Evolutionary conservation across 2,797 vertebrate species (phyloP).

Genomic region (Lutjanus argentimaculatus): DNA sequence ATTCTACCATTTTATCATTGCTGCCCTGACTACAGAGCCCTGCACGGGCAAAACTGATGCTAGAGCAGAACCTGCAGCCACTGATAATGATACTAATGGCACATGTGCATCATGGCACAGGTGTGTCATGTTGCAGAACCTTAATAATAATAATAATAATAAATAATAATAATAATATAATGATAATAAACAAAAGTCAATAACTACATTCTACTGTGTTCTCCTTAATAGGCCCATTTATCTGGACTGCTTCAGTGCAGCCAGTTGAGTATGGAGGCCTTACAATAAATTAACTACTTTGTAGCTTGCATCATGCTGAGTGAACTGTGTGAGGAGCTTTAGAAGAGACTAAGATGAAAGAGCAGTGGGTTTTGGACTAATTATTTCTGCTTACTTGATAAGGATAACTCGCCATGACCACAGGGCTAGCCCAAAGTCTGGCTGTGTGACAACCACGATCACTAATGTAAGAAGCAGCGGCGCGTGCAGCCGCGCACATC

Average conservation of each 20-base stretch:
- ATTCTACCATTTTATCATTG: no score
- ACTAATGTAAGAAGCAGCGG: slow-evolving; percentile 22
- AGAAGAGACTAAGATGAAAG: slow-evolving; percentile 64
- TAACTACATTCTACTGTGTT: neutral
- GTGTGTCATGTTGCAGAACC: neutral
- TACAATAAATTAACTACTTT: slow-evolving; percentile 59
- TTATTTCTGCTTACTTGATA: slow-evolving; percentile 71
- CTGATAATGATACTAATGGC: neutral
- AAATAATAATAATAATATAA: slow-evolving; percentile 1
- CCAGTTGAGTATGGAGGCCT: slow-evolving; percentile 29
- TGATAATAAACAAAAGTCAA: neutral
- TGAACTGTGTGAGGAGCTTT: slow-evolving; percentile 53
- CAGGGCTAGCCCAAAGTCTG: slow-evolving; percentile 45
- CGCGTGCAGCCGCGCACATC: neutral
- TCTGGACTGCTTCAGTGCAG: slow-evolving; percentile 30
- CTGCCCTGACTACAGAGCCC: no score
- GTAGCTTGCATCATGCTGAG: slow-evolving; percentile 60
- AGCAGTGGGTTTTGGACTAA: slow-evolving; percentile 63
- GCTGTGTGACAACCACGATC: slow-evolving; percentile 35
- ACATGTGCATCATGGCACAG: neutral
- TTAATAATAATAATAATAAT: neutral
- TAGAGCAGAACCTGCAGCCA: no score
- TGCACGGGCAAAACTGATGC: neutral
- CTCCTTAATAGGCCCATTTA: slow-evolving; percentile 28
- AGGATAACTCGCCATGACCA: slow-evolving; percentile 63